phyloP scores from a whole-genome alignment of 2,797 vertebrate genomes.

The Cephalopachus bancanus region DNA sequence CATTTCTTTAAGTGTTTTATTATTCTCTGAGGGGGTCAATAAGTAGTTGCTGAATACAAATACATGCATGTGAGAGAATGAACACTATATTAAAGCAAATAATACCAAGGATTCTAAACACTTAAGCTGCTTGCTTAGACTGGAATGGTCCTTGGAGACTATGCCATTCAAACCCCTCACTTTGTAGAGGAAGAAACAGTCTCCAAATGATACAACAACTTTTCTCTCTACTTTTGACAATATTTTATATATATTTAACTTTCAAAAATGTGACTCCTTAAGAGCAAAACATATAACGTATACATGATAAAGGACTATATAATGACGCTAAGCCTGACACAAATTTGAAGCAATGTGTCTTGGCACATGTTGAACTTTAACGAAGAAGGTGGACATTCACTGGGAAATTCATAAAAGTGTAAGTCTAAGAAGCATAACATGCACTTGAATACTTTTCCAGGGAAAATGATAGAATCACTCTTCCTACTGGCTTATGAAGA shows the following conservation, averaged over 20 bases:
- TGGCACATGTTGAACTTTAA: neutral
- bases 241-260: neutral
- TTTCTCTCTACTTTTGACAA: neutral
- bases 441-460: constrained; percentile 50
- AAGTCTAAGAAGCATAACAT: neutral
- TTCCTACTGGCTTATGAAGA: constrained; percentile 42
- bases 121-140: neutral
- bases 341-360: neutral
- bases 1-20: neutral
- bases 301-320: neutral
- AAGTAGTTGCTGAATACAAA: neutral
- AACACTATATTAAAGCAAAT: neutral
- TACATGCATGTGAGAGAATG: neutral
- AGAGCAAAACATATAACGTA: neutral
- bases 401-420: neutral
- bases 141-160: neutral
- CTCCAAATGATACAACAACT: neutral
- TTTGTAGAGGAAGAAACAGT: neutral
- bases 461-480: constrained; percentile 47
- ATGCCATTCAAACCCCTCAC: neutral
- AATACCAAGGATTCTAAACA: neutral
- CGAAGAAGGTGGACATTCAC: neutral
- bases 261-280: neutral
- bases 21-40: neutral
- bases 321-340: neutral